Evolutionary conservation across 1,140 invertebrate species (phyloP), one percentile per base, ranked within the genome.

Genomic region (Dendrolimus punctatus): DNA sequence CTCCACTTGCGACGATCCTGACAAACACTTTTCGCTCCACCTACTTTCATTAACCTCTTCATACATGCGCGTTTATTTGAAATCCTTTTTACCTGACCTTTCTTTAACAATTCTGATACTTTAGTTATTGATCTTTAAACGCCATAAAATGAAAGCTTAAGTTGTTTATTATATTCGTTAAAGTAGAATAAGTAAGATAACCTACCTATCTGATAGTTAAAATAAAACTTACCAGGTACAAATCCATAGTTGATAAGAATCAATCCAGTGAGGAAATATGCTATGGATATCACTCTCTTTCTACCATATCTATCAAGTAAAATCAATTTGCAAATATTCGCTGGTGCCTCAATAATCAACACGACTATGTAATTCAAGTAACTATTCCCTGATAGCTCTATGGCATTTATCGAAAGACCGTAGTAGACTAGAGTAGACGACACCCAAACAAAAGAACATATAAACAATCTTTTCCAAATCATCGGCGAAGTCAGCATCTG

Each of bases 401-500:
- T 91, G 0, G 91, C 90, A 52, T 92, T 92, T 36, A 93, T 88
- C 1, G 94, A 94, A 7, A 96, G 76, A 2, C 94, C 95, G 63
- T 95, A 96, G 73, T 95, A 96, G 5, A 95, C 90, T 53, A 95
- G 89, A 8, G 92, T 91, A 55, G 91, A 91, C 2, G 91, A 90
- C 5, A 91, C 87, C 92, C 91, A 95, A 59, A 90, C 92, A 64
- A 93, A 90, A 38, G 89, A 92, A 53, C 92, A 91, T 39, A 90
- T 90, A 10, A 91, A 80, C 37, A 93, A 81, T 51, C 92, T 88
- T 68, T 91, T 89, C 78, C 92, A 80, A 58, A 91, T 90, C 55
- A 89, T 87, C 1, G 80, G 67, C 4, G 91, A 86, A 60, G 88
- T 88, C 7, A 92, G 85, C 4, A 91, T 78, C 58, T 90, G 85